phyloP scores from a whole-genome alignment of 2,113 vertebrate species.

The Tenebrosternarchus preto region DNA sequence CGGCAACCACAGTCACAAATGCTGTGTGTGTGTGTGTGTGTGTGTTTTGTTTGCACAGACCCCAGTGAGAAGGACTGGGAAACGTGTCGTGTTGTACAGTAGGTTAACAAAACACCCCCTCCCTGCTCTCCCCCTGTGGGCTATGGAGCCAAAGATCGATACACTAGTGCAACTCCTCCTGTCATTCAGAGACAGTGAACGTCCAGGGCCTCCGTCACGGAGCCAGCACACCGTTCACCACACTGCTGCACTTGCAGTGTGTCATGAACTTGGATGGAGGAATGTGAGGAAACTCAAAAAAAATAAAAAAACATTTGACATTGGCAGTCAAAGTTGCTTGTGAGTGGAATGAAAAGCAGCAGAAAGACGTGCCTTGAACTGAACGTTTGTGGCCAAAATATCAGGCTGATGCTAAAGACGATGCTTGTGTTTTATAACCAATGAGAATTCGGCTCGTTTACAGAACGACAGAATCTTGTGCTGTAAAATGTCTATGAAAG shows the following conservation, averaged over 20 bases:
- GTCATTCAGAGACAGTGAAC: constrained; percentile 28
- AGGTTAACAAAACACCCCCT: constrained; percentile 76
- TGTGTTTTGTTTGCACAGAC: constrained; percentile 70
- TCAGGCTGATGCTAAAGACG: too few species aligned
- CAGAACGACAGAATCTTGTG: too few species aligned
- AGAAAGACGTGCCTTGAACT: not conserved
- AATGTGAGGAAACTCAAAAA: not conserved
- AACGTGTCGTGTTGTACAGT: constrained; percentile 71
- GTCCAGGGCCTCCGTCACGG: not conserved
- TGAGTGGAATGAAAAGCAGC: too few species aligned
- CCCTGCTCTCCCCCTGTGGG: constrained; percentile 66
- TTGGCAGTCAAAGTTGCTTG: too few species aligned
- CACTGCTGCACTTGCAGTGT: constrained; percentile 49
- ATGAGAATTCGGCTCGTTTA: too few species aligned
- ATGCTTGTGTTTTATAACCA: too few species aligned
- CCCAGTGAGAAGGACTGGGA: constrained; percentile 72
- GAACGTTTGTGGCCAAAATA: not conserved
- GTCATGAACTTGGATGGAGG: not conserved
- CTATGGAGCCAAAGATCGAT: constrained; percentile 74
- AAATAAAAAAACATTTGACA: too few species aligned
- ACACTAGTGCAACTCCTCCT: constrained; percentile 66
- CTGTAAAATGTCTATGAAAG: too few species aligned
- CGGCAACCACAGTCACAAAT: constrained; percentile 69
- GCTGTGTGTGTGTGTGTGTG: constrained; percentile 72
- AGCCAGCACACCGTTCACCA: constrained; percentile 41